Evolutionary conservation across 2,797 vertebrate species (phyloP).

Genomic region (Carcharodon carcharias): DNA sequence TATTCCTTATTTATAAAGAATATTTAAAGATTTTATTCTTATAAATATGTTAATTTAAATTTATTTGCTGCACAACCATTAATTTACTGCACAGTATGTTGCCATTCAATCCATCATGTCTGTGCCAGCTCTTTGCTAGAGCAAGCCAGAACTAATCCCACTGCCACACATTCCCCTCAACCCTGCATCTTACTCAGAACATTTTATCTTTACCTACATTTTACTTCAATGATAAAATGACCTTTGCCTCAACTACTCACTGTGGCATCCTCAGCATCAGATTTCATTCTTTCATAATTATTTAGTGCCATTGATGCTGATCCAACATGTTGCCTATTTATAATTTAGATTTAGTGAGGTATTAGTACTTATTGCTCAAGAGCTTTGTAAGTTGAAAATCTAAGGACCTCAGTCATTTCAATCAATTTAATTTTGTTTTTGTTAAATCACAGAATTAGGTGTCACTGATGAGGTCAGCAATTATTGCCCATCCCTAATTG

Average conservation of each 20-base stretch:
- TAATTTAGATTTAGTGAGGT: background rate
- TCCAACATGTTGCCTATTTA: background rate
- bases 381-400: too few species aligned
- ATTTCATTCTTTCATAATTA: background rate
- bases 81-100: background rate
- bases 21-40: background rate
- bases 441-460: too few species aligned
- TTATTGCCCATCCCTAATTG: too few species aligned
- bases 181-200: background rate
- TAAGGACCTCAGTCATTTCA: too few species aligned
- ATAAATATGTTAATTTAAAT: background rate
- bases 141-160: background rate
- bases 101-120: background rate
- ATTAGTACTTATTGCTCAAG: too few species aligned
- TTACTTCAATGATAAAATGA: background rate
- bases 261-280: background rate
- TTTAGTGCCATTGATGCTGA: background rate
- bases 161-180: background rate
- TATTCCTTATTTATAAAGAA: background rate
- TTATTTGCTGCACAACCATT: background rate
- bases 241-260: background rate
- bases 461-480: too few species aligned
- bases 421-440: too few species aligned
- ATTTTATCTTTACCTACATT: background rate
- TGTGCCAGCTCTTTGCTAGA: background rate